A percentile compares a stretch with the other conserved stretches of the same genome.
Conservation (phyloP, 1,140 invertebrate species). For the Glossosoma conforme region DNA sequence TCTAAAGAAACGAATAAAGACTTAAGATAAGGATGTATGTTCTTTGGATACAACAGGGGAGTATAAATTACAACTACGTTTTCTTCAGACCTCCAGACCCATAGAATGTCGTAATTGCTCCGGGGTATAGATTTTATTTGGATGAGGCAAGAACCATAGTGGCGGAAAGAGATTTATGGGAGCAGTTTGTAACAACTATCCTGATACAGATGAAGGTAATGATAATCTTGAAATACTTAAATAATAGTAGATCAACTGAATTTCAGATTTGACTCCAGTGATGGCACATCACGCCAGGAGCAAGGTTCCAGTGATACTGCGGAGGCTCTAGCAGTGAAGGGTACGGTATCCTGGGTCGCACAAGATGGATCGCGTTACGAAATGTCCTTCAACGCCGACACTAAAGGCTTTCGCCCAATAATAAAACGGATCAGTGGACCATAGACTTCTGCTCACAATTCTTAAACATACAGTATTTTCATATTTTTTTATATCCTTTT, state of each 20-base stretch:
- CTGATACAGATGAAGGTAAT: too few species aligned
- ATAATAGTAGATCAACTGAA: too few species aligned
- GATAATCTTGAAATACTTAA: too few species aligned
- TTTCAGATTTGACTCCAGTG: slow-evolving; percentile 57
- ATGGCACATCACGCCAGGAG: slow-evolving; percentile 60
- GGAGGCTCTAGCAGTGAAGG: slow-evolving; percentile 55
- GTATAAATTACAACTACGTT: too few species aligned
- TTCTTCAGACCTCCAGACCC: too few species aligned
- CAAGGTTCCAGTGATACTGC: slow-evolving; percentile 56
- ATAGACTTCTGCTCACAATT: not conserved
- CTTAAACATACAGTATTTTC: not conserved
- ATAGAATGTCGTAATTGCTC: too few species aligned
- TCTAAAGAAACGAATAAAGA: too few species aligned
- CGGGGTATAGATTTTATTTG: too few species aligned
- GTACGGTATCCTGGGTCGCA: slow-evolving; percentile 57
- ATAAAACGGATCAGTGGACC: slow-evolving; percentile 38
- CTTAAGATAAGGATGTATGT: too few species aligned
- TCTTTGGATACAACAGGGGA: too few species aligned
- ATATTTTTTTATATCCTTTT: too few species aligned
- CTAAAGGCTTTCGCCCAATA: slow-evolving; percentile 69
- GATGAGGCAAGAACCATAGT: too few species aligned
- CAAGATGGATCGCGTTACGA: slow-evolving; percentile 68
- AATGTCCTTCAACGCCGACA: slow-evolving; percentile 71
- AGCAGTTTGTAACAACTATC: slow-evolving; percentile 42
- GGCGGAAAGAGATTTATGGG: slow-evolving; percentile 28